A percentile compares a stretch with the other conserved stretches of the same genome.
These are phyloP conservation scores for Psammodynastes pulverulentus DNA, from an alignment of 2,113 vertebrate genomes.

Conservation along the genomic window DNA sequence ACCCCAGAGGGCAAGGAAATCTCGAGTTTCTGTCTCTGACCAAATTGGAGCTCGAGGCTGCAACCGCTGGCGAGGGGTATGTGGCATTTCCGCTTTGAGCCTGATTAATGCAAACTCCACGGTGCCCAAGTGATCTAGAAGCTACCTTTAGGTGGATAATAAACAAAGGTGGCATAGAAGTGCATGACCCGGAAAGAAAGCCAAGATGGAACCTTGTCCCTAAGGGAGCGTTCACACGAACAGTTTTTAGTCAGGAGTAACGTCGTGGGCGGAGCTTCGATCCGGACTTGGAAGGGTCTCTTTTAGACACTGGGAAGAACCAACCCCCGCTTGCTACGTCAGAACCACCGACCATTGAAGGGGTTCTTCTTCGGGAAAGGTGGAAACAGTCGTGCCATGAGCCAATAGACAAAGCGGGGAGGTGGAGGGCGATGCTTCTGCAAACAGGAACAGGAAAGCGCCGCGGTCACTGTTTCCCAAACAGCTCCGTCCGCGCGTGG, in stretches of 20 bases:
- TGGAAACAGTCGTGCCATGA: not conserved
- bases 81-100: conserved; percentile 14
- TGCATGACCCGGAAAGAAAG: not conserved
- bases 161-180: not conserved
- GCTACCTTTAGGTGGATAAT: not conserved
- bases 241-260: conserved; percentile 31
- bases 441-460: conserved; percentile 9
- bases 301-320: not conserved
- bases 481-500: not conserved
- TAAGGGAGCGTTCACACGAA: conserved; percentile 23
- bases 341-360: not conserved
- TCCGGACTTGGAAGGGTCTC: not conserved
- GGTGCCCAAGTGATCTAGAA: not conserved
- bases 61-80: conserved; percentile 22
- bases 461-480: not conserved
- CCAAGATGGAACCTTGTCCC: conserved; percentile 26
- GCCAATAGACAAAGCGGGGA: not conserved
- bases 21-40: conserved; percentile 17
- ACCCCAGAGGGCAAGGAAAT: conserved; percentile 28
- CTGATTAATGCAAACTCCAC: not conserved
- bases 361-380: not conserved
- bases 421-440: not conserved
- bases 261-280: conserved; percentile 16
- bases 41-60: conserved; percentile 20
- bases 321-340: not conserved